phyloP scores from a whole-genome alignment of 2,888 invertebrate genomes.

The Penaeus monodon region DNA sequence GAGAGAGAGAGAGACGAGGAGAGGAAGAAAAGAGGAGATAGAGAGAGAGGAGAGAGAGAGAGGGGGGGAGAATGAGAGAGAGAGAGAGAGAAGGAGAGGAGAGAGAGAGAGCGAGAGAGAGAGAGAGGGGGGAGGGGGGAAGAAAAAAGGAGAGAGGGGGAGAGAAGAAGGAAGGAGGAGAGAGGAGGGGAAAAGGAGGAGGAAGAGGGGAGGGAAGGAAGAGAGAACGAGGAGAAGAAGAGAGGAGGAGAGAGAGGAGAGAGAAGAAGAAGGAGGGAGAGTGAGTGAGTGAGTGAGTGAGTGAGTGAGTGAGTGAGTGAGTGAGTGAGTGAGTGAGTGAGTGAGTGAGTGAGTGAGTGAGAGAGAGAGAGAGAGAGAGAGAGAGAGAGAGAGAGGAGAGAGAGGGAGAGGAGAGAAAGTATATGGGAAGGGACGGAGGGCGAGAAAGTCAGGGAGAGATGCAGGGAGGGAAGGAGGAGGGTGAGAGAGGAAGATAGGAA shows the following conservation, averaged over 20 bases:
- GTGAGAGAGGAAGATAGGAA: neutral
- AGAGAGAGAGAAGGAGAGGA: neutral
- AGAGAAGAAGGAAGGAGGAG: neutral
- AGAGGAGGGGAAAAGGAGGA: neutral
- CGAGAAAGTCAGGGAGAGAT: neutral
- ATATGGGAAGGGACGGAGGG: too few relatives aligned
- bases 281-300: neutral
- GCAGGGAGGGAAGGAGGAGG: neutral
- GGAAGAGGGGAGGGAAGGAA: neutral
- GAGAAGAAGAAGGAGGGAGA: neutral
- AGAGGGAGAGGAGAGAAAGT: neutral
- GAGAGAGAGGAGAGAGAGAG: neutral
- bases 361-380: neutral
- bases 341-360: neutral
- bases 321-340: neutral
- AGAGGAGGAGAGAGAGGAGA: neutral
- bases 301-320: neutral
- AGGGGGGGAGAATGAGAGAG: too few relatives aligned
- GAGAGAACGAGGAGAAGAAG: too few relatives aligned
- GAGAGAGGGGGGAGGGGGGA: neutral
- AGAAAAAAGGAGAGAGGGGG: neutral
- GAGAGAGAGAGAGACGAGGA: neutral
- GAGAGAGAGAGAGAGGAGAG: too few relatives aligned
- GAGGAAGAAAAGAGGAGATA: neutral
- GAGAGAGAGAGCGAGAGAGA: neutral